Conservation (phyloP, 2,888 invertebrate genomes). For the Candidula unifasciata region DNA sequence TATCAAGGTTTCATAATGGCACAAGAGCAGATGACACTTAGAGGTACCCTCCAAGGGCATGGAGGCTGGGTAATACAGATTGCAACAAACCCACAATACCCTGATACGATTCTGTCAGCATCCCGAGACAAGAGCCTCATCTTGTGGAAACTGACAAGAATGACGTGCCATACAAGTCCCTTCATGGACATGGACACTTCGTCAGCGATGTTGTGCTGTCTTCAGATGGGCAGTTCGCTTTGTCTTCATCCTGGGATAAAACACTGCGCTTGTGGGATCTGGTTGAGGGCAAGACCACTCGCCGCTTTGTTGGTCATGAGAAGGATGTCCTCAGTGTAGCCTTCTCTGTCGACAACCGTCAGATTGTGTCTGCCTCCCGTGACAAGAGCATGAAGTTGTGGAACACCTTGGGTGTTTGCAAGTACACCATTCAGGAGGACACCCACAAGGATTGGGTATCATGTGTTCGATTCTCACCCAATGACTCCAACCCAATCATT, state of each 20-base stretch:
- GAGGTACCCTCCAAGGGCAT: constrained; percentile 96
- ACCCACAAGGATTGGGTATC: constrained; percentile 99
- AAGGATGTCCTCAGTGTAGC: too few species aligned
- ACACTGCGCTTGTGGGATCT: constrained; percentile 85
- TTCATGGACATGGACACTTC: constrained; percentile 98
- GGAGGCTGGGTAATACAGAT: constrained; percentile 99
- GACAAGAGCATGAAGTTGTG: constrained; percentile 99
- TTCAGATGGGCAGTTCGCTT: constrained; percentile 98
- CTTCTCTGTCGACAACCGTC: constrained; percentile 92
- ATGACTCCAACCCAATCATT: constrained; percentile 98
- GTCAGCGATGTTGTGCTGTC: constrained; percentile 99
- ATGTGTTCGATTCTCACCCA: constrained; percentile 98
- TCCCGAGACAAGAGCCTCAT: constrained; percentile 93
- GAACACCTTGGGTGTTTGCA: constrained; percentile 99
- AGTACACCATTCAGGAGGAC: constrained; percentile 90
- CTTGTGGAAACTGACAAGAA: constrained; percentile 97
- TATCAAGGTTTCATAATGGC: constrained; percentile 58
- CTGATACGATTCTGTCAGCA: constrained; percentile 98
- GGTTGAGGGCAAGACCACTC: too few species aligned
- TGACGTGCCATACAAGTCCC: constrained; percentile 95
- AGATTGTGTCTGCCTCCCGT: constrained; percentile 98
- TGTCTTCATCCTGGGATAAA: constrained; percentile 99
- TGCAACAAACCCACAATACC: constrained; percentile 98
- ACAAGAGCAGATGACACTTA: constrained; percentile 91
- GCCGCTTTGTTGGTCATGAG: too few species aligned